These are phyloP conservation scores for Hippocampus abdominalis DNA, from an alignment of 2,113 vertebrate species.

Conservation along the genomic window DNA sequence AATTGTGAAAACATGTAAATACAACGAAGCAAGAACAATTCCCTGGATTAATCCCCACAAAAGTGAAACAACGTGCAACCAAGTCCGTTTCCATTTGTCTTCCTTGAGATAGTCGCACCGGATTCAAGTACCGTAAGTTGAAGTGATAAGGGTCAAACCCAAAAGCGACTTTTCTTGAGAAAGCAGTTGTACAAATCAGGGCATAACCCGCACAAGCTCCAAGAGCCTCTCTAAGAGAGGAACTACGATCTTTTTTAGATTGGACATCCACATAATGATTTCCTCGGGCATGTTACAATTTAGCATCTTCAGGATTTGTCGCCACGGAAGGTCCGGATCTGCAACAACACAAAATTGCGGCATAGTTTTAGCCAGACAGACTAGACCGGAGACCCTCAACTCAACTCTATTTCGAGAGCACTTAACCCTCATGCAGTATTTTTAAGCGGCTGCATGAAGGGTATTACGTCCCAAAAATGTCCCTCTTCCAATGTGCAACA, in stretches of 20 bases:
- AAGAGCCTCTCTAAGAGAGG: constrained; percentile 63
- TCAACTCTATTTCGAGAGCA: too few relatives aligned
- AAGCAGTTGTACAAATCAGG: constrained; percentile 15
- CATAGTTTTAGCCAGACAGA: constrained; percentile 53
- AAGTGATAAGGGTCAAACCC: constrained; percentile 1
- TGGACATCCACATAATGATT: constrained; percentile 65
- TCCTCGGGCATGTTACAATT: constrained; percentile 66
- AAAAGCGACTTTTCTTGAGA: neutral
- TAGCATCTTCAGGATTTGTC: constrained; percentile 69
- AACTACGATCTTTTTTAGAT: constrained; percentile 50
- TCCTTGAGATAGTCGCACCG: neutral
- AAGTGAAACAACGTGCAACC: neutral
- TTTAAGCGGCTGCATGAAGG: too few relatives aligned
- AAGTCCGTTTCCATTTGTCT: neutral
- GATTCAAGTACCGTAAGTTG: neutral
- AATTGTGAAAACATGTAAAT: neutral
- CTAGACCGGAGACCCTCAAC: constrained; percentile 23
- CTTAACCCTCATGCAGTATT: too few relatives aligned
- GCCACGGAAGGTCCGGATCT: constrained; percentile 70
- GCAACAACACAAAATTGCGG: constrained; percentile 75
- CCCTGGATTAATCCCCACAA: neutral
- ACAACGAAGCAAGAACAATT: neutral
- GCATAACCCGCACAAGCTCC: constrained; percentile 54
- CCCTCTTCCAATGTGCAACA: too few relatives aligned
- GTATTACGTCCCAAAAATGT: too few relatives aligned